Conservation (phyloP, 2,797 vertebrate genomes). For the Ataeniobius toweri region DNA sequence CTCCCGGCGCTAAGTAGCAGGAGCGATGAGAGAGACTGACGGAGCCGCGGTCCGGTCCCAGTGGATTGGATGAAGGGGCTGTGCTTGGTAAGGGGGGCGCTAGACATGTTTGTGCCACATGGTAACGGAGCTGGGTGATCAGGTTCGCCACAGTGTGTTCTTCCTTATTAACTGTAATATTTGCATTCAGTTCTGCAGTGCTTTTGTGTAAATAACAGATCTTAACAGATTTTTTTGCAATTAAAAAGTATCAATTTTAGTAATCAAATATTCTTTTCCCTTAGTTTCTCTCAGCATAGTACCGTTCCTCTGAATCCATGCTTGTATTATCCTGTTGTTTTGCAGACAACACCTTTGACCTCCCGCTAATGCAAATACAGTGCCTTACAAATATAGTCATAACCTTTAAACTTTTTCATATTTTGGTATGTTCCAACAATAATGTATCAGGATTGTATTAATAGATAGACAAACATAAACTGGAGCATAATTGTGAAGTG, state of each 20-base stretch:
- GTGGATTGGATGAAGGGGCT: constrained; percentile 56
- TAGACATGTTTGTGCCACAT: constrained; percentile 41
- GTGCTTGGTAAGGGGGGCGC: constrained; percentile 66
- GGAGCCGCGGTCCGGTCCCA: constrained; percentile 60
- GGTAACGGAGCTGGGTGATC: constrained; percentile 3
- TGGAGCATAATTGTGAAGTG: no score
- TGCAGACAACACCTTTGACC: no score
- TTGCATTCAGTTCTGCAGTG: neutral
- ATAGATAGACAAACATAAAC: no score
- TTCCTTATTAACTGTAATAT: neutral
- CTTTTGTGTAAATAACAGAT: neutral
- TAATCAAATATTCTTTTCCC: no score
- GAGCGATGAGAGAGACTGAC: constrained; percentile 62
- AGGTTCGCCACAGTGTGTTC: neutral
- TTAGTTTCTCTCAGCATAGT: no score
- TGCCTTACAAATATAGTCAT: no score
- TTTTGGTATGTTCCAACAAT: no score
- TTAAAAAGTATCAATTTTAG: neutral
- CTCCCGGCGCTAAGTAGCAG: constrained; percentile 55
- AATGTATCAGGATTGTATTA: no score
- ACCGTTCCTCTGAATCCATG: no score
- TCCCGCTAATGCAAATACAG: no score
- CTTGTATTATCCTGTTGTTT: neutral
- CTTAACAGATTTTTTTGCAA: neutral
- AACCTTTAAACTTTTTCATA: no score